These are phyloP conservation scores for Embidobia sp. DNA, from an alignment of 2,888 invertebrate species.

Conservation along the genomic window DNA sequence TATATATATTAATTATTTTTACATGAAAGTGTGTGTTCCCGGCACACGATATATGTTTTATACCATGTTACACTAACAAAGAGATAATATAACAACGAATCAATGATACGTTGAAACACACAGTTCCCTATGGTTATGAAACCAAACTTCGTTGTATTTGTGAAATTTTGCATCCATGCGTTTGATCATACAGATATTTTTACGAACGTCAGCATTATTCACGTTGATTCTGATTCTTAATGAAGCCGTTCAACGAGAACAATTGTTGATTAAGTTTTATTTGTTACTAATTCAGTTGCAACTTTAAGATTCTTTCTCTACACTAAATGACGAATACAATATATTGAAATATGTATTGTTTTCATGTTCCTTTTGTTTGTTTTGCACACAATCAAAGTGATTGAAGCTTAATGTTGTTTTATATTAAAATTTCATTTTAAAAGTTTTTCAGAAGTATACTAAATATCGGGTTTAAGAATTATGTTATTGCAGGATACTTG, in stretches of 20 bases:
- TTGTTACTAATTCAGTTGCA: background rate
- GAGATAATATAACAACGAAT: slow-evolving; percentile 55
- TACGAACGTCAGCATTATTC: slow-evolving; percentile 10
- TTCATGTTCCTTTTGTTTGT: no score
- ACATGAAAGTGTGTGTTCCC: slow-evolving; percentile 37
- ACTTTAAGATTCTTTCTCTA: no score
- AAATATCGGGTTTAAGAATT: background rate
- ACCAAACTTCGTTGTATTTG: slow-evolving; percentile 43
- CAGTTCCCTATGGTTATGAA: slow-evolving; percentile 46
- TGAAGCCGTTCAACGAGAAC: background rate
- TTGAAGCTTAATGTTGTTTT: background rate
- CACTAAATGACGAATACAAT: no score
- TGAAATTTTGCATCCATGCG: slow-evolving; percentile 35
- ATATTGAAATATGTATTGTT: no score
- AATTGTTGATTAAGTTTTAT: slow-evolving; percentile 1
- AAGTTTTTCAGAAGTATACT: background rate
- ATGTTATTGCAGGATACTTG: slow-evolving; percentile 8
- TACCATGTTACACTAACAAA: slow-evolving; percentile 53
- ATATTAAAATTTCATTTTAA: background rate
- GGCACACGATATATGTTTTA: slow-evolving; percentile 50
- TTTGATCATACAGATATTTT: slow-evolving; percentile 30
- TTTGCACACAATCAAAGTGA: no score
- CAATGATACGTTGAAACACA: slow-evolving; percentile 39
- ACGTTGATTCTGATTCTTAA: slow-evolving; percentile 9
- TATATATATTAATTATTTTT: slow-evolving; percentile 36